A percentile compares a stretch with the other conserved stretches of the same genome.
These are phyloP conservation scores for Gambelia wislizenii DNA, from an alignment of 2,797 vertebrate species.

Conservation along the genomic window DNA sequence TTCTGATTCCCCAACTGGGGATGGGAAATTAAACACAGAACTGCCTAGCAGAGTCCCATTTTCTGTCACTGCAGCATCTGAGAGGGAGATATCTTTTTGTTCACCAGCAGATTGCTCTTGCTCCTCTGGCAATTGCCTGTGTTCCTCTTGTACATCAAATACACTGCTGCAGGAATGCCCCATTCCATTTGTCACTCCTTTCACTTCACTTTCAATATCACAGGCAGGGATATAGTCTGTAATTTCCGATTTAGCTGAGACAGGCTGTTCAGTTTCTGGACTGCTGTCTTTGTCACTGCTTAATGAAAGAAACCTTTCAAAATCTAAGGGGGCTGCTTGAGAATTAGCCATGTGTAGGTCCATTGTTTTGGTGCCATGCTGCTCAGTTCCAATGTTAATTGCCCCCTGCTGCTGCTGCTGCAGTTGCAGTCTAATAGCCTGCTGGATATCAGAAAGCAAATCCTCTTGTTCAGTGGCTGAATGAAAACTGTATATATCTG, in stretches of 20 bases:
- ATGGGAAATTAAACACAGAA: slow-evolving; percentile 31
- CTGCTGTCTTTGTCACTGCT: slow-evolving; percentile 78
- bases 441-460: slow-evolving; percentile 96
- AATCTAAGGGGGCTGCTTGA: slow-evolving; percentile 76
- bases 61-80: slow-evolving; percentile 46
- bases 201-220: slow-evolving; percentile 47
- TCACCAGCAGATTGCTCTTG: slow-evolving; percentile 68
- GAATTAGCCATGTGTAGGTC: slow-evolving; percentile 77
- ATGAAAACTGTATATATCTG: slow-evolving; percentile 98
- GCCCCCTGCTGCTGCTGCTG: slow-evolving; percentile 83
- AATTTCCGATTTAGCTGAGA: slow-evolving; percentile 47
- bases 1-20: slow-evolving; percentile 43
- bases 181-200: slow-evolving; percentile 41
- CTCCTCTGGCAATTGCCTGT: slow-evolving; percentile 74
- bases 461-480: slow-evolving; percentile 96
- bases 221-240: slow-evolving; percentile 17
- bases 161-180: slow-evolving; percentile 58
- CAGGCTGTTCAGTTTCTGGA: slow-evolving; percentile 54
- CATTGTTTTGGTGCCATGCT: slow-evolving; percentile 74
- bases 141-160: slow-evolving; percentile 78
- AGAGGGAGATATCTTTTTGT: slow-evolving; percentile 68
- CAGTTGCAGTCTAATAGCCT: slow-evolving; percentile 91
- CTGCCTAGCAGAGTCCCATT: background rate
- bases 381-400: slow-evolving; percentile 66
- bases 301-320: slow-evolving; percentile 80